Conservation (phyloP, 2,797 vertebrate species). For the Gambelia wislizenii region DNA sequence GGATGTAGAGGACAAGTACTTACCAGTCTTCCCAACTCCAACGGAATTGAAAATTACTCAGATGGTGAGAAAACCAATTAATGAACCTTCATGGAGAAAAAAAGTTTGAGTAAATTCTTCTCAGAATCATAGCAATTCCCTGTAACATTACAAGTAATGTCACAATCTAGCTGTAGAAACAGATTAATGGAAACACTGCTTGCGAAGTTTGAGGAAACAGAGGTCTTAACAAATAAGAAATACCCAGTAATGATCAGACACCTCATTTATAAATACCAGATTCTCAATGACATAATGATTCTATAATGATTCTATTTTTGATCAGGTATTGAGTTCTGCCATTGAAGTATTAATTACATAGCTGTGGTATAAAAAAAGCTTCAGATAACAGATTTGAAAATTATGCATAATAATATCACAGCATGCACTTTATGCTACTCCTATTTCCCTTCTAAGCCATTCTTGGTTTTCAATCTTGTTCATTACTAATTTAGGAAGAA, state of each 20-base stretch:
- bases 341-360: neutral
- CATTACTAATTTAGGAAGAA: neutral
- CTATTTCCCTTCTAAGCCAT: neutral
- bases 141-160: neutral
- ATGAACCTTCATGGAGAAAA: constrained; percentile 80
- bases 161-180: neutral
- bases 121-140: neutral
- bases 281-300: neutral
- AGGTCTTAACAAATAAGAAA: neutral
- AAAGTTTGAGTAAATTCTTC: constrained; percentile 24
- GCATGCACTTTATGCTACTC: too few relatives aligned
- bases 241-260: neutral
- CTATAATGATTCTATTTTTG: neutral
- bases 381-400: neutral
- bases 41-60: constrained; percentile 98
- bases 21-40: constrained; percentile 99
- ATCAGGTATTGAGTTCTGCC: neutral
- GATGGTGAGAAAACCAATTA: constrained; percentile 98
- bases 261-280: neutral
- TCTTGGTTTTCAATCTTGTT: neutral
- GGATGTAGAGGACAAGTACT: constrained; percentile 54
- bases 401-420: neutral
- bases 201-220: neutral
- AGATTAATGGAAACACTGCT: neutral
- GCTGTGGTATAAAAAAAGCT: neutral